Base-by-base conservation (phyloP, 2,113 vertebrate genomes). In the Pelmatolapia mariae region DNA sequence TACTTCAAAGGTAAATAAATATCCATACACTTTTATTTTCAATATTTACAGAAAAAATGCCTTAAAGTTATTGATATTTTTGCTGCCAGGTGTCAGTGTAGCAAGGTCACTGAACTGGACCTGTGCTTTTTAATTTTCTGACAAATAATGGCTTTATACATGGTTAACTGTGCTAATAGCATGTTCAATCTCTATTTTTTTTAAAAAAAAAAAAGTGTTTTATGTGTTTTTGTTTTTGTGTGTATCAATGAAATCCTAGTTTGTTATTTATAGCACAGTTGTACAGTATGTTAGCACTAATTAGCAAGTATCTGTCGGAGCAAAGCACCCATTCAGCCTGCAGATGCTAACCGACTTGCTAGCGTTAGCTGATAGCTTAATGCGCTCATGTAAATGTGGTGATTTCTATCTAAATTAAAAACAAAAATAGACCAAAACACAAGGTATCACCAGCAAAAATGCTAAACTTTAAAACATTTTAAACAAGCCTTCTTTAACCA, bases 131-230 rank as follows among this genome's bases (percentile, higher is more conserved):
- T 38, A 66, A 66, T 66, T 66, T 66, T 66, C 10, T 66, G 19
- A 38, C 0, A 66, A 38, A n/a, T n/a, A 13, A 66, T 38, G 10
- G 33, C 19, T 66, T 66, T 66, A 66, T 22, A 38, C 61, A 66
- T 0, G 61, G 61, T 13, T 38, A 38, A 66, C 61, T 66, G 33
- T 8, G 6, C 7, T 40, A 68, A 68, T 15, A 68, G 19, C 63
- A 13, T 68, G 36, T 68, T 40, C 19, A 68, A 40, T 68, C 19
- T 8, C 19, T 2, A 22, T 40, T 68, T 33, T 0, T n/a, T n/a
- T n/a, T n/a, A n/a, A n/a, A n/a, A 0, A 13, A 19, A 10, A 26
- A 26, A 7, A 10, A 0, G 29, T 19, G 29, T 36, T 29, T 57
- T 29, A 24, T 56, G 4, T 59, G 5, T 54, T 59, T 59, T 40